Percentiles rank a stretch among this genome's conserved stretches.
phyloP scores from a whole-genome alignment of 2,888 invertebrate species.

The Tenthredo livida region DNA sequence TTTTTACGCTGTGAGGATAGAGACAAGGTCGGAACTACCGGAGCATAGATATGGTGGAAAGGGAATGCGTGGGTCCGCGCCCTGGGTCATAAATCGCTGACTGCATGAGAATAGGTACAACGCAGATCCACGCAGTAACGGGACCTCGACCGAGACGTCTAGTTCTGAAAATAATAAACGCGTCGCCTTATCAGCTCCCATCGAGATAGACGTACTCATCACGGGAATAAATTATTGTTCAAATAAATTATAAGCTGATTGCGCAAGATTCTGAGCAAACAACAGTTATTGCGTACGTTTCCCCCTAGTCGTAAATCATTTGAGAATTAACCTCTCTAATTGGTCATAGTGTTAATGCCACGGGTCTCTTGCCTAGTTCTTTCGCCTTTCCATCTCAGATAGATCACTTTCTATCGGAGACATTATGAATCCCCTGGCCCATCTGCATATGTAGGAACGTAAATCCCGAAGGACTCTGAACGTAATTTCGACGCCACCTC shows the following conservation, averaged over 20 bases:
- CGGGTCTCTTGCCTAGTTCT: constrained; percentile 12
- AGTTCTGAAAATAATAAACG: constrained; percentile 35
- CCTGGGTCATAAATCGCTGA: constrained; percentile 4
- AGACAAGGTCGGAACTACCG: background rate
- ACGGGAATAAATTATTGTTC: constrained; percentile 5
- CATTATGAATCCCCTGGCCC: background rate
- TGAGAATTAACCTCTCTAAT: constrained; percentile 71
- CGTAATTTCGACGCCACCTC: background rate
- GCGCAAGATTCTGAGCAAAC: constrained; percentile 39
- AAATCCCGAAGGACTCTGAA: background rate
- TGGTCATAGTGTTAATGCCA: constrained; percentile 61
- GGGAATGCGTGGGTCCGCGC: background rate
- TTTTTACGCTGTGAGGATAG: background rate
- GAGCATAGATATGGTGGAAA: background rate
- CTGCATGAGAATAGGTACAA: constrained; percentile 16
- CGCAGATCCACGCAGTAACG: background rate
- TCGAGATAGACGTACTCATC: background rate
- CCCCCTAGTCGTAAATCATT: constrained; percentile 69
- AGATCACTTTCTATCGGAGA: constrained; percentile 27
- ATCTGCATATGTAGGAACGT: background rate
- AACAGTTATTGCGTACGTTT: constrained; percentile 46
- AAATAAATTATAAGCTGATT: constrained; percentile 46
- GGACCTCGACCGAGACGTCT: constrained; percentile 34
- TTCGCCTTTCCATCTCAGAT: background rate
- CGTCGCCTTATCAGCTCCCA: constrained; percentile 25